Base-by-base conservation (phyloP, 2,888 invertebrate species). In the Acheta domesticus region DNA sequence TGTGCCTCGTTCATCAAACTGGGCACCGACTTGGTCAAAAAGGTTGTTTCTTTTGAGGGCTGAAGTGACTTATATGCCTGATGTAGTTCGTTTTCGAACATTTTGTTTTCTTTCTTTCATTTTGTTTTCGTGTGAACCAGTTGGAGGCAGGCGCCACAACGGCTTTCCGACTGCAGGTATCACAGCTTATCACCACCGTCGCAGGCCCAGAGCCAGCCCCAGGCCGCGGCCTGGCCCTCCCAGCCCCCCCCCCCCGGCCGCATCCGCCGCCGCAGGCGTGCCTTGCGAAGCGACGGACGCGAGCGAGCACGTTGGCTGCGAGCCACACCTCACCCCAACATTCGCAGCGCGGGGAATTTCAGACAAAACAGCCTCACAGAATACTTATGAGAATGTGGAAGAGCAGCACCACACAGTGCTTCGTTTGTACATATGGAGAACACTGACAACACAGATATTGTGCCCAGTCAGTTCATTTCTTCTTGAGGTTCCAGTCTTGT, bases 401-500 rank as follows among this genome's bases (percentile, higher is more conserved):
- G 62, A 62, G 62, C 62, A n/a, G 62, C 62, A 62, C 62, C 62
- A 62, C n/a, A 19, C n/a, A n/a, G 62, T n/a, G 62, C 62, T n/a
- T 62, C 16, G 16, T 62, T 62, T 62, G 62, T 62, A 62, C 62
- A 62, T 62, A 62, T n/a, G 62, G 62, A 62, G 62, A 62, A 62
- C 62, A 62, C 62, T 62, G 62, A 62, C 62, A 62, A n/a, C 62
- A 62, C 62, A 62, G 62, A 62, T n/a, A 62, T 62, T 62, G 62
- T 19, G 62, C n/a, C n/a, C 62, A 62, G 62, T 62, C 62, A 62
- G 62, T 62, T 62, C 62, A 62, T 62, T 62, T 62, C 62, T 62
- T 62, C 62, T 62, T 62, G 62, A 62, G 62, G 62, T 62, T 62
- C 62, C 62, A 62, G 62, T 62, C 62, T 62, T 62, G 62, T 62